Conservation (phyloP, 2,113 vertebrate species). For the Vombatus ursinus region DNA sequence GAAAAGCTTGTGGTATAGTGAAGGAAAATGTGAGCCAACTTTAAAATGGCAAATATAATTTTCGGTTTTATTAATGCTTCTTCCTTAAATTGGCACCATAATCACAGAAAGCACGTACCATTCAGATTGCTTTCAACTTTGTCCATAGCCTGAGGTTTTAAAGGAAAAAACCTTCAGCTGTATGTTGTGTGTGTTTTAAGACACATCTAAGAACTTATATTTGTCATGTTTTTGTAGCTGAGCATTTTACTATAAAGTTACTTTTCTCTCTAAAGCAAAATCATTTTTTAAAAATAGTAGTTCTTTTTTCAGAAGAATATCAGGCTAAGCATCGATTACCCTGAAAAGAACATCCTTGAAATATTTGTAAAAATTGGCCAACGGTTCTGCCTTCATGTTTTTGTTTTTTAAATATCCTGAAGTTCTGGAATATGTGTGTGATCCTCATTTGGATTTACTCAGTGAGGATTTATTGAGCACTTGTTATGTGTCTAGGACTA, state of each 20-base stretch:
- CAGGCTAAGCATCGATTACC: conserved; percentile 19
- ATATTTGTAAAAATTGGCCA: neutral
- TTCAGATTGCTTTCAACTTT: conserved; percentile 17
- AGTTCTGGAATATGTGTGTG: neutral
- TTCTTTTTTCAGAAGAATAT: conserved; percentile 18
- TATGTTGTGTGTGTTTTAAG: neutral
- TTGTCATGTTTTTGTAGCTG: conserved; percentile 36
- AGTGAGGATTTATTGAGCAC: neutral
- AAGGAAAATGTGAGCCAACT: conserved; percentile 11
- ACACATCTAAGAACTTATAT: neutral
- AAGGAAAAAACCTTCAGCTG: conserved; percentile 35
- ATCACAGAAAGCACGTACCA: neutral
- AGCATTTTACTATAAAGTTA: conserved; percentile 39
- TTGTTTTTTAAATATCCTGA: neutral
- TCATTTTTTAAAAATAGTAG: conserved; percentile 30
- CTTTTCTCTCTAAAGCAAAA: conserved; percentile 18
- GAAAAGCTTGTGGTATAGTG: neutral
- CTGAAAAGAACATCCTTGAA: conserved; percentile 4
- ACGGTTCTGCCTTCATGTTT: neutral
- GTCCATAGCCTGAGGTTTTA: neutral
- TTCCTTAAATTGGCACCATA: conserved; percentile 13
- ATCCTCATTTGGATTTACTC: neutral
- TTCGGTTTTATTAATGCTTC: neutral
- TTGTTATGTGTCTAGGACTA: neutral
- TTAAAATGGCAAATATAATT: conserved; percentile 9